phyloP scores from a whole-genome alignment of 2,797 vertebrate species.

The Enteromius mattozi region DNA sequence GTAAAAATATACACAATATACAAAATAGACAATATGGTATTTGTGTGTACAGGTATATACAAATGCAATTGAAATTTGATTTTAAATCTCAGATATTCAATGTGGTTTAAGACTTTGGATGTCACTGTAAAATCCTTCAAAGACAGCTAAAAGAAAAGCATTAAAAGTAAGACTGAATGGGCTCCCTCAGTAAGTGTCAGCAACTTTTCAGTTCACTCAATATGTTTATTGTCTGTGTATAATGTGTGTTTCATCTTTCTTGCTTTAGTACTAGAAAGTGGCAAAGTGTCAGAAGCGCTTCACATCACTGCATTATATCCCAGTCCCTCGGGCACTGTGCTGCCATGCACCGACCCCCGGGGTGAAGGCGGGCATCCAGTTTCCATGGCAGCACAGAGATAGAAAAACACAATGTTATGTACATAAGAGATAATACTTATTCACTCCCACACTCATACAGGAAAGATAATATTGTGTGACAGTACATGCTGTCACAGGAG shows the following conservation, averaged over 20 bases:
- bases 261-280: conserved; percentile 22
- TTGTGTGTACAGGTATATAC: too few species aligned
- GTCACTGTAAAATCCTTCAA: not conserved
- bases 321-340: conserved; percentile 34
- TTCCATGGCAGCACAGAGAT: conserved; percentile 54
- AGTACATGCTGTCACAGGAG: conserved; percentile 29
- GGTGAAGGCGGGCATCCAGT: conserved; percentile 43
- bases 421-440: conserved; percentile 42
- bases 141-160: not conserved
- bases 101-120: too few species aligned
- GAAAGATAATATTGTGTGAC: conserved; percentile 45
- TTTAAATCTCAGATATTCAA: not conserved
- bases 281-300: conserved; percentile 51
- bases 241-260: conserved; percentile 26
- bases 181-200: not conserved
- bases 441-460: conserved; percentile 25
- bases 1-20: too few species aligned
- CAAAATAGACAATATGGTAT: too few species aligned
- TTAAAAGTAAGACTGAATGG: not conserved
- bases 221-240: conserved; percentile 20
- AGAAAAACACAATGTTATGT: conserved; percentile 42
- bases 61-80: not conserved
- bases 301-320: conserved; percentile 51
- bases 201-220: conserved; percentile 19
- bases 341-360: conserved; percentile 34